phyloP scores from a whole-genome alignment of 2,113 vertebrate genomes.

The Urocynchramus pylzowi region DNA sequence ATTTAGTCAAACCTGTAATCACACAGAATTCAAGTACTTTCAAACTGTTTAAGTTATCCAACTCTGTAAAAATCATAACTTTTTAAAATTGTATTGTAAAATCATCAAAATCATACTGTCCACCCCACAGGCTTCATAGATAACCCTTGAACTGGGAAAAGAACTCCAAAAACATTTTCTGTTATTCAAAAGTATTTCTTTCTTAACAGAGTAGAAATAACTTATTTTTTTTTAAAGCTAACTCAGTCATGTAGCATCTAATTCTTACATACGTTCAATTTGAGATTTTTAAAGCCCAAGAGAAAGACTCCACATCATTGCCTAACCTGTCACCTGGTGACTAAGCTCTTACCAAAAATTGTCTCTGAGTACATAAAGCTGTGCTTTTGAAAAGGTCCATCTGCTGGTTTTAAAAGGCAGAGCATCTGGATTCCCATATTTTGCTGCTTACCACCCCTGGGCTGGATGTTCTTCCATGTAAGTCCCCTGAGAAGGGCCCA shows the following conservation, averaged over 20 bases:
- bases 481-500: background rate
- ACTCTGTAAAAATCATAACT: background rate
- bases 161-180: background rate
- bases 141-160: background rate
- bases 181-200: background rate
- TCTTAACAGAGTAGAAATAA: background rate
- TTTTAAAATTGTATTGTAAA: background rate
- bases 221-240: background rate
- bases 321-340: background rate
- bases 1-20: background rate
- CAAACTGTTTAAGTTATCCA: background rate
- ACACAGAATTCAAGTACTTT: background rate
- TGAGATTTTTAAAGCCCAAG: background rate
- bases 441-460: background rate
- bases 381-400: background rate
- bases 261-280: background rate
- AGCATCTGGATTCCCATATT: background rate
- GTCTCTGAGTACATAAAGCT: background rate
- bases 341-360: background rate
- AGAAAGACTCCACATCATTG: background rate
- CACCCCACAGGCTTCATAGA: background rate
- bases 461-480: background rate
- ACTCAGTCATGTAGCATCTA: background rate
- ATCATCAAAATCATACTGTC: background rate
- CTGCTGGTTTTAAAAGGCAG: background rate